A percentile compares a stretch with the other conserved stretches of the same genome.
Evolutionary conservation across 2,113 vertebrate species (phyloP).

Genomic region (Pipa parva): DNA sequence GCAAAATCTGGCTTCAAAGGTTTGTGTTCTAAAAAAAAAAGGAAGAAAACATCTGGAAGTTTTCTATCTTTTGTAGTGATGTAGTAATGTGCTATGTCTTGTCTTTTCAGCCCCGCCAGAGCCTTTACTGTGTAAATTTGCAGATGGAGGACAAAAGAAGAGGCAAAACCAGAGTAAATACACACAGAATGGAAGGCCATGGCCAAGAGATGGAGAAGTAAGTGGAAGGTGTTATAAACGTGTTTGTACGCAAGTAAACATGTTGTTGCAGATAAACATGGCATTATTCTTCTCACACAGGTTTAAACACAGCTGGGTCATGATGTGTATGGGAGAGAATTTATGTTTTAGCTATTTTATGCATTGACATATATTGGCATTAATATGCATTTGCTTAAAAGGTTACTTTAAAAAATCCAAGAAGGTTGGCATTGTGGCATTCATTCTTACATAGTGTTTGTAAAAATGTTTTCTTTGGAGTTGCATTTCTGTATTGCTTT

Average conservation of each 20-base stretch:
- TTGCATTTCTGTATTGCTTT: too few relatives aligned
- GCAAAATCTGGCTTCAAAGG: slow-evolving; percentile 65
- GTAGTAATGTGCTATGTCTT: slow-evolving; percentile 64
- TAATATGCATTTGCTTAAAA: too few relatives aligned
- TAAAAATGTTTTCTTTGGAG: too few relatives aligned
- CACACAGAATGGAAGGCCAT: slow-evolving; percentile 91
- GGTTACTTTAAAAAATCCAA: too few relatives aligned
- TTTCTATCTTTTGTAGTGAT: slow-evolving; percentile 54
- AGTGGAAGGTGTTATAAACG: slow-evolving; percentile 49
- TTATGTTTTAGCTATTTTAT: too few relatives aligned
- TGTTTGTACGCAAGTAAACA: neutral
- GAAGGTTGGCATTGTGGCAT: too few relatives aligned
- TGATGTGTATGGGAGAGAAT: too few relatives aligned
- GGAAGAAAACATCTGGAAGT: slow-evolving; percentile 52
- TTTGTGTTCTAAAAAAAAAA: slow-evolving; percentile 57
- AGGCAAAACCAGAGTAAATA: slow-evolving; percentile 97
- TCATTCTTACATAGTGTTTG: too few relatives aligned
- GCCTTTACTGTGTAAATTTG: slow-evolving; percentile 97
- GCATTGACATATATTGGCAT: too few relatives aligned
- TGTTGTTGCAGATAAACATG: too few relatives aligned
- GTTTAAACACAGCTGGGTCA: too few relatives aligned
- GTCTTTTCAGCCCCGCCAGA: slow-evolving; percentile 83
- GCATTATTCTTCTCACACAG: too few relatives aligned
- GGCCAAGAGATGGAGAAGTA: slow-evolving; percentile 96
- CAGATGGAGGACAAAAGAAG: slow-evolving; percentile 96